Evolutionary conservation across 2,888 invertebrate genomes (phyloP).

Genomic region (Perizoma flavofasciatum): DNA sequence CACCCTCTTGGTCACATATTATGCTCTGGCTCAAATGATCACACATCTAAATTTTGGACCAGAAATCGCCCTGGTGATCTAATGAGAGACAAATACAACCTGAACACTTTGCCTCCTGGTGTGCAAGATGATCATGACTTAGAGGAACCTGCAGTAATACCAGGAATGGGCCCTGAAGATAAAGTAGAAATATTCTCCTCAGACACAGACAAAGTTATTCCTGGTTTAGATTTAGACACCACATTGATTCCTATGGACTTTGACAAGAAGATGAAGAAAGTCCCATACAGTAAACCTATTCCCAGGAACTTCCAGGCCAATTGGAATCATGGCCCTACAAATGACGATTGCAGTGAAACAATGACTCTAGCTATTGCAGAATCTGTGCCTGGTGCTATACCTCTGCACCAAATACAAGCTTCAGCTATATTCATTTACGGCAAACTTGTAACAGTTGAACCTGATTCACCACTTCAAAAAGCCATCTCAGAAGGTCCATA

Average conservation of each 20-base stretch:
- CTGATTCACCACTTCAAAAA: constrained; percentile 89
- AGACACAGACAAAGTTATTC: constrained; percentile 87
- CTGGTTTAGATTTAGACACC: constrained; percentile 93
- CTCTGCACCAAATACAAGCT: constrained; percentile 89
- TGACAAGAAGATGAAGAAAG: constrained; percentile 90
- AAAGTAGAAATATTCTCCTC: constrained; percentile 90
- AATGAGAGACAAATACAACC: constrained; percentile 98
- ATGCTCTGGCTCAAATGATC: constrained; percentile 99
- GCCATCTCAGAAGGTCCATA: constrained; percentile 91
- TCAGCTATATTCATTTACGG: constrained; percentile 93
- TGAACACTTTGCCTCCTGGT: constrained; percentile 95
- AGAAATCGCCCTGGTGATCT: constrained; percentile 98
- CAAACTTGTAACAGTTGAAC: constrained; percentile 90
- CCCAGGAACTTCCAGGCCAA: constrained; percentile 98
- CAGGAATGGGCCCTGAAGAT: constrained; percentile 99
- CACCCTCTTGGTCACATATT: constrained; percentile 99
- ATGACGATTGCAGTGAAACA: constrained; percentile 84
- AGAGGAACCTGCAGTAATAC: constrained; percentile 92
- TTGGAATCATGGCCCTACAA: constrained; percentile 92
- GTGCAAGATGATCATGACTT: constrained; percentile 80
- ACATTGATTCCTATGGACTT: constrained; percentile 86
- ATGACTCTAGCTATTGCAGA: constrained; percentile 88
- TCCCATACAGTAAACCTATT: constrained; percentile 98
- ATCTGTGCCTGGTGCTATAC: constrained; percentile 91
- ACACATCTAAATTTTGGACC: constrained; percentile 99